A percentile compares a stretch with the other conserved stretches of the same genome.
These are phyloP conservation scores for Euwallacea fornicatus DNA, from an alignment of 1,140 invertebrate species.

Conservation along the genomic window DNA sequence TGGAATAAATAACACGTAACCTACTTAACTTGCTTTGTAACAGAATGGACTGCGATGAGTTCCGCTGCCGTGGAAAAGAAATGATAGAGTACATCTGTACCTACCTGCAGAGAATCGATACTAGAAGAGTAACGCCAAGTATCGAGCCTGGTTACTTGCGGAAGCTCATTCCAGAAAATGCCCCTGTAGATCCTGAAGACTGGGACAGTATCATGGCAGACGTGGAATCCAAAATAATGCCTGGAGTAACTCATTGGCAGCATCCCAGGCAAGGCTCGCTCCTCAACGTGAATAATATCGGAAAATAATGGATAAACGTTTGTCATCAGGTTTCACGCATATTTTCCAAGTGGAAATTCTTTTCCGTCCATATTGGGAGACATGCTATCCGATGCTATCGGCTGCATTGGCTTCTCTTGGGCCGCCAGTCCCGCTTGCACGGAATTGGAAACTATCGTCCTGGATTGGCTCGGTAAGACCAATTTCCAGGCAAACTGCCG, in stretches of 20 bases:
- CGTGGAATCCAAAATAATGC: conserved; percentile 96
- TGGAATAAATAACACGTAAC: background rate
- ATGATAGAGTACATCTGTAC: conserved; percentile 98
- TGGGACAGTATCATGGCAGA: conserved; percentile 95
- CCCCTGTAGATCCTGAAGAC: conserved; percentile 83
- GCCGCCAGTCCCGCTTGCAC: conserved; percentile 93
- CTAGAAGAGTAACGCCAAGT: conserved; percentile 82
- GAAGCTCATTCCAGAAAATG: conserved; percentile 75
- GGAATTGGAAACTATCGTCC: conserved; percentile 94
- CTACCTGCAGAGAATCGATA: conserved; percentile 85
- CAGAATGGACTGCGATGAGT: conserved; percentile 86
- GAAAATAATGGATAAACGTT: background rate
- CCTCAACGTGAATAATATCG: background rate
- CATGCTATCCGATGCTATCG: conserved; percentile 94
- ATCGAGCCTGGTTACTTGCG: conserved; percentile 92
- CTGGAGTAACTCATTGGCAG: conserved; percentile 98
- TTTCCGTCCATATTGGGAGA: conserved; percentile 98
- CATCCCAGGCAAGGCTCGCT: conserved; percentile 71
- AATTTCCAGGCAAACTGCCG: too few species aligned
- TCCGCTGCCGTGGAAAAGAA: conserved; percentile 86
- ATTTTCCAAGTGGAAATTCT: conserved; percentile 97
- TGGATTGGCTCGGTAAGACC: conserved; percentile 93
- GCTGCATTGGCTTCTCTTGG: conserved; percentile 99
- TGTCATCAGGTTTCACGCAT: conserved; percentile 81
- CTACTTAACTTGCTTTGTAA: conserved; percentile 4